A percentile compares a stretch with the other conserved stretches of the same genome.
These are phyloP conservation scores for Cyprinodon diabolis DNA, from an alignment of 2,797 vertebrate genomes.

Conservation along the genomic window DNA sequence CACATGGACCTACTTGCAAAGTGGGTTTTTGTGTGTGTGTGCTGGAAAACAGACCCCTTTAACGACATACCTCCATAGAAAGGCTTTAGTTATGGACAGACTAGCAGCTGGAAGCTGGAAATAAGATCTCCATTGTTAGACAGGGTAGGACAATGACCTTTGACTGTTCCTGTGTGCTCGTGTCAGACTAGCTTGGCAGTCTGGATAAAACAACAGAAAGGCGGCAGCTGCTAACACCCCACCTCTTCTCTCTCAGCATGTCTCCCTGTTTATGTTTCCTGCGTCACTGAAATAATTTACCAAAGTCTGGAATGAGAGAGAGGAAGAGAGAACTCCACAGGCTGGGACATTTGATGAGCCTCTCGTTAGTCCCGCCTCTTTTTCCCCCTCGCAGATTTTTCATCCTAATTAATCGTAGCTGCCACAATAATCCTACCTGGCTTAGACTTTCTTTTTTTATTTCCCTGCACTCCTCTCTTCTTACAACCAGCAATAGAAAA, in stretches of 20 bases:
- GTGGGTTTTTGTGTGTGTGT: constrained; percentile 1
- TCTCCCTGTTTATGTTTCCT: constrained; percentile 29
- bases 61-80: constrained; percentile 7
- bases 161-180: constrained; percentile 44
- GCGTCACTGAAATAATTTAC: constrained; percentile 25
- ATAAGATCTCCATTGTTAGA: constrained; percentile 67
- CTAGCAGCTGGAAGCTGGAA: constrained; percentile 25
- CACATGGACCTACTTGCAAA: constrained; percentile 38
- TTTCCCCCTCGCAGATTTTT: constrained; percentile 38
- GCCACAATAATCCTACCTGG: constrained; percentile 48
- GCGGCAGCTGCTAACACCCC: constrained; percentile 68
- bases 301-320: constrained; percentile 27
- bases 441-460: constrained; percentile 28
- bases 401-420: constrained; percentile 32
- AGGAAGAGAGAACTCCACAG: constrained; percentile 36
- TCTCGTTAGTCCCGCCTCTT: constrained; percentile 45
- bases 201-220: constrained; percentile 49
- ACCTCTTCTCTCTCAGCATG: constrained; percentile 24
- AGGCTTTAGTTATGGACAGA: constrained; percentile 9
- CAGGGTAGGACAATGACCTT: constrained; percentile 53
- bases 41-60: constrained; percentile 4
- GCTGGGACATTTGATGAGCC: constrained; percentile 52
- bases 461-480: constrained; percentile 20
- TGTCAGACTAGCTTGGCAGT: constrained; percentile 40
- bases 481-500: constrained; percentile 1